Evolutionary conservation across 2,113 vertebrate genomes (phyloP), one percentile per base, ranked within the genome.

Genomic region (Gasterosteus nipponicus): DNA sequence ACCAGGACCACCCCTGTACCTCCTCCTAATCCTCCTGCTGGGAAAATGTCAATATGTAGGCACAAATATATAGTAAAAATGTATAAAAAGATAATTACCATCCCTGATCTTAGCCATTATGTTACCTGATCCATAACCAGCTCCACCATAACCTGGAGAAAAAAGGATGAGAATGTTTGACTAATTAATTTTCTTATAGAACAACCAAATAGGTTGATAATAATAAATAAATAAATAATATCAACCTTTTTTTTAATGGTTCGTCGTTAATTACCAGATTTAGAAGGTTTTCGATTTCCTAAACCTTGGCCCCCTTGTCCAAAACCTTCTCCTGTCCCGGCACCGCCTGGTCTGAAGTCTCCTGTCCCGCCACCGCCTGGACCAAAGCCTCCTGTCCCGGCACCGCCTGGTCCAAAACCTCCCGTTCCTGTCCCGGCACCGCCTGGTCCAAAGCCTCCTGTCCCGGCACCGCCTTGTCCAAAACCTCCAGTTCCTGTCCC

Each of bases 251-350:
- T n/a, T 58, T 46, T 14, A 69, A 4, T 42, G 60, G 16, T 42
- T 29, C 54, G 14, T 69, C 14, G 2, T 29, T 39, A 60, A 69
- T 41, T 66, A 86, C 91, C 90, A 75, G 90, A 85, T 90, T 92
- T 92, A 39, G 63, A 77, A 49, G 91, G 89, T 78, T 93, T 94
- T 60, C 81, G 77, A 88, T 86, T 89, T 82, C 77, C 85, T 22
- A 69, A 47, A 66, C 76, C 64, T 75, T 81, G 80, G 3, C 90
- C 81, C 15, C 73, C 62, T 29, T 42, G 53, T 49, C 73, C 41
- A 1, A 67, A 66, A 3, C 51, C 73, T 4, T 63, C 70, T 65
- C 73, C 46, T 35, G 49, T n/a, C 0, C 80, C 63, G 15, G 42
- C 61, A 8, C 66, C 64, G 1, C 73, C 77, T 22, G 69, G 80